Evolutionary conservation across 2,113 vertebrate genomes (phyloP), one percentile per base, ranked within the genome.

Genomic region (Cyprinodon variegatus): DNA sequence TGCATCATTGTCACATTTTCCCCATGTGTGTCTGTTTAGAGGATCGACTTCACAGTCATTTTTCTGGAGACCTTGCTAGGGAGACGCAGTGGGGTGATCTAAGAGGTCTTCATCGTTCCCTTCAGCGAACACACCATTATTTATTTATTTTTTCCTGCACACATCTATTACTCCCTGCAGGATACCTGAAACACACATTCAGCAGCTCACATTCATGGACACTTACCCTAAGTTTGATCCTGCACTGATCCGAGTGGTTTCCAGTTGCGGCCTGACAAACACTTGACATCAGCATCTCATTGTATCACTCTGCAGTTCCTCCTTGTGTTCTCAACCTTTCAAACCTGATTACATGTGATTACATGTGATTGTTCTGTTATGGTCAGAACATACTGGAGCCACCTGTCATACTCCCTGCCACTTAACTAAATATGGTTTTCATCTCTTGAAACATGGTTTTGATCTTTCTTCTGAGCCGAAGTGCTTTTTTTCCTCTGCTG

Each of bases 341-440:
- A 91, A 75, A 89, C 77, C 61, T 17, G 77, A 89, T 93, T 91
- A 92, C 13, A 45, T n/a, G 8, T 87, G 89, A 91, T 78, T 70
- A 92, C 13, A 45, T n/a, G 8, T 87, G 89, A 91, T 78, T 70
- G 76, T 79, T 86, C 76, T 84, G 72, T 79, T 79, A 68, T 83
- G 69, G 74, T 76, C 37, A 0, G 66, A 84, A 79, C 78, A 73
- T 63, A 74, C 75, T 61, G 37, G 70, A 77, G 74, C 83, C 85
- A 81, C 87, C 85, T 83, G 80, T 79, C 89, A 66, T 85, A 77
- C 77, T 62, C 66, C 70, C 70, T 20, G 40, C 79, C 87, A 82
- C 84, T 83, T 73, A 82, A 65, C 78, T 50, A 71, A 92, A 93
- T 87, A 46, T 90, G 87, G 79, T 93, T 89, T 86, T 83, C 83